Base-by-base conservation (phyloP, 2,113 vertebrate species). In the Gobio gobio region DNA sequence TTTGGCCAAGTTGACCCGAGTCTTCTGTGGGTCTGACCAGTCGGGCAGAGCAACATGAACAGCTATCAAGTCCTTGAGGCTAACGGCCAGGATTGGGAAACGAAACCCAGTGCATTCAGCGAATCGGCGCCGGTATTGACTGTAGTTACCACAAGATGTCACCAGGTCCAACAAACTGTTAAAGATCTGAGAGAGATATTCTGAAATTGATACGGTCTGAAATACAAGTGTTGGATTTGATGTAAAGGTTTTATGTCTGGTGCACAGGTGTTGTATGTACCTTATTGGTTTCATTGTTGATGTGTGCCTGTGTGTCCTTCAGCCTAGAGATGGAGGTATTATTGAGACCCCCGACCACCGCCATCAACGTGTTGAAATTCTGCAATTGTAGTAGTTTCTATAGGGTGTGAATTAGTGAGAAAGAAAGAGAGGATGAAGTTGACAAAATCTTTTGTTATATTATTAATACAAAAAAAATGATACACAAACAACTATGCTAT, bases 321-420 rank as follows among this genome's bases (percentile, higher is more conserved):
- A 98, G 96, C 13, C 97, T 95, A 24, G 96, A 96, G 89, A 98
- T 96, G 87, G 97, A 97, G 91, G 96, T 97, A 93, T 97, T 97
- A 86, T 96, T 97, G 80, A 98, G 95, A 47, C 97, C 96, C 3
- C 97, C 97, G 4, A 98, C 95, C 79, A 98, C 96, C 0, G 97
- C 97, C 97, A 98, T 98, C 80, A 98, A 93, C 0, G 97, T 98
- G 94, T 98, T 98, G 91, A 97, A 98, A 89, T 98, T 97, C 93
- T 97, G 97, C 86, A 97, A 89, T 87, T 97, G 94, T 5, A 97
- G 95, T 83, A 98, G 95, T 64, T 96, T 96, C 97, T 98, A 93
- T 54, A 29, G 29, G 83, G 1, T 12, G n/a, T 43, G 66, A 43
- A 43, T 43, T 22, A 43, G 36, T 12, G 18, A 43, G 36, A 82